Evolutionary conservation across 2,888 invertebrate species (phyloP), one percentile per base, ranked within the genome.

Genomic region (Ischnura elegans): DNA sequence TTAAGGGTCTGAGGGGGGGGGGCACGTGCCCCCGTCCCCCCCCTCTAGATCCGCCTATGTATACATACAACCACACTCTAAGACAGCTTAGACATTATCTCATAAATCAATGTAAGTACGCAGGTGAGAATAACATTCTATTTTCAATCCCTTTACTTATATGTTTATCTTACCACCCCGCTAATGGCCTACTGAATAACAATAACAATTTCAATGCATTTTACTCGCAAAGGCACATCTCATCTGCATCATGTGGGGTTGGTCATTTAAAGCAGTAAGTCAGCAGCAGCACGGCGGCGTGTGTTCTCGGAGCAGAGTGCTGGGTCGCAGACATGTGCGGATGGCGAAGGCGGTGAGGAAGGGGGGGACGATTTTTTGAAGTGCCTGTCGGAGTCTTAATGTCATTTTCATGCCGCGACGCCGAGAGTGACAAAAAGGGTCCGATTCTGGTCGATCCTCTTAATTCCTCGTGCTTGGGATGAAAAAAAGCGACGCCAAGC

Each of bases 331-430:
- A 51, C 51, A 19, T n/a, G n/a, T 0, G 61, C n/a, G 61, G n/a
- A 5, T 5, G 51, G 61, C 21, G 43, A 85, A 4, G 16, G 85
- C 25, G 85, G 43, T 13, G 3, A 42, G 85, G 42, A 29, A 25
- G 85, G 42, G 29, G 85, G 42, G 85, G 36, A 36, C 16, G 51
- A 51, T 51, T n/a, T 43, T 42, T 85, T 85, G 85, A 85, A 85
- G 29, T 36, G 84, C n/a, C 51, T 19, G 51, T 51, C 51, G 45
- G 85, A 25, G 42, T n/a, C 85, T 85, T 85, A 85, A 85, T 85
- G 85, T 85, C 85, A 85, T 85, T 85, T 85, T 85, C 85, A 85
- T 85, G 85, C 85, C 85, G 51, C 51, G 21, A 36, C n/a, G 85
- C 43, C 45, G 85, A 85, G 85, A 85, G 42, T 51, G 42, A 43